phyloP scores from a whole-genome alignment of 2,888 invertebrate species.

The Tenthredo livida region DNA sequence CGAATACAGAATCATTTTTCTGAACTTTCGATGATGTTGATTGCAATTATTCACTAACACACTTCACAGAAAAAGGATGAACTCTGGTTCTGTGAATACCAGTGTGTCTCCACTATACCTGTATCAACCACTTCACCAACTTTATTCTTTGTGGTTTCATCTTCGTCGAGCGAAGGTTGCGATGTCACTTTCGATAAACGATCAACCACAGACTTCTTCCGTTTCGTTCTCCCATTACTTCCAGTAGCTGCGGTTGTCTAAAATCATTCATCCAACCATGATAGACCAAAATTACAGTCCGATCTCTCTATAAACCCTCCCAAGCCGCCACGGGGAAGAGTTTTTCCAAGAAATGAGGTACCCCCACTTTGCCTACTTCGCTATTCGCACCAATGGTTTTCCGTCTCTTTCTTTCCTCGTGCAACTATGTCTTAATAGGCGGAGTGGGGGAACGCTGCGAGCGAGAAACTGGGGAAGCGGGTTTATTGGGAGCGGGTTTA shows the following conservation, averaged over 20 bases:
- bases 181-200: conserved; percentile 34
- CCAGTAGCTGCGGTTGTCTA: neutral
- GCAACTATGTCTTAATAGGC: no score
- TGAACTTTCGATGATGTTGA: neutral
- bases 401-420: no score
- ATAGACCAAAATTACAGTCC: neutral
- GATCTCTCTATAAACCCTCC: no score
- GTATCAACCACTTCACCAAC: conserved; percentile 41
- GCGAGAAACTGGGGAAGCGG: no score
- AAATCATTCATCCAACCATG: neutral
- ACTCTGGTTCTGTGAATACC: neutral
- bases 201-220: conserved; percentile 24
- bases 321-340: no score
- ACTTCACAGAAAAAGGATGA: neutral
- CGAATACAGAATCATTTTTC: neutral
- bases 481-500: no score
- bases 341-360: no score
- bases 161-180: neutral
- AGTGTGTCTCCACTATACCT: conserved; percentile 1
- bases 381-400: no score
- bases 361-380: no score
- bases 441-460: no score
- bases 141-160: conserved; percentile 28
- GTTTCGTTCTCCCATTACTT: conserved; percentile 13
- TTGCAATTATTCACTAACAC: neutral